These are phyloP conservation scores for Scrobipalpa atriplicella DNA, from an alignment of 2,888 invertebrate species.

Conservation along the genomic window DNA sequence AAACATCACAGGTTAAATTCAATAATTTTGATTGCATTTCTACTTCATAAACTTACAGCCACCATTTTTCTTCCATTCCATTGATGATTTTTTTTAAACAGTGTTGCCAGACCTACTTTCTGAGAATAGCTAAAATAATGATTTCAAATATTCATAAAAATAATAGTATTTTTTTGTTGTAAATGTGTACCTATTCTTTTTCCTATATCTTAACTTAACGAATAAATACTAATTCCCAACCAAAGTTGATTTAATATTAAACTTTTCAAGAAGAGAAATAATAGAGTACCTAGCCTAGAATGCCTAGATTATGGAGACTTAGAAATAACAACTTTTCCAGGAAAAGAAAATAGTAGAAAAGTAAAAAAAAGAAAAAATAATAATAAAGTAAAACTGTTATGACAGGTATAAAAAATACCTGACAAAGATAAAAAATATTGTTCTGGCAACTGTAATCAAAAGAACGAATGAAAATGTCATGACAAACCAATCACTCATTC, in stretches of 20 bases:
- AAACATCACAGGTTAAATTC: constrained; percentile 53
- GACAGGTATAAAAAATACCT: not conserved
- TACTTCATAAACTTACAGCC: constrained; percentile 59
- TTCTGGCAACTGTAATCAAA: constrained; percentile 6
- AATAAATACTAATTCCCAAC: too few relatives aligned
- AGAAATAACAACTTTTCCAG: too few relatives aligned
- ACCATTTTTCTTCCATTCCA: constrained; percentile 68
- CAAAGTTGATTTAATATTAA: too few relatives aligned
- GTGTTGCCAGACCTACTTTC: constrained; percentile 18
- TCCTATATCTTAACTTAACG: too few relatives aligned
- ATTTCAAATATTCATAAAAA: not conserved
- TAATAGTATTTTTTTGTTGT: too few relatives aligned
- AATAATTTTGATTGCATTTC: constrained; percentile 62
- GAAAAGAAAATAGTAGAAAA: too few relatives aligned
- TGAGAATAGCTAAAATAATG: not conserved
- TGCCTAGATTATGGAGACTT: too few relatives aligned
- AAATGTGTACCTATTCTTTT: too few relatives aligned
- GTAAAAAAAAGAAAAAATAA: constrained; percentile 12
- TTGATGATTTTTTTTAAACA: constrained; percentile 32
- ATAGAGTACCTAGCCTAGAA: too few relatives aligned
- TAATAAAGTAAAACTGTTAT: not conserved
- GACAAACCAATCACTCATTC: not conserved
- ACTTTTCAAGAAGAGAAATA: too few relatives aligned
- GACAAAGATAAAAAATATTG: not conserved
- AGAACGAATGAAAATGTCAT: not conserved